Percentiles rank a stretch among this genome's conserved stretches.
phyloP scores from a whole-genome alignment of 2,888 invertebrate species.

The Drosophila austrosaltans region DNA sequence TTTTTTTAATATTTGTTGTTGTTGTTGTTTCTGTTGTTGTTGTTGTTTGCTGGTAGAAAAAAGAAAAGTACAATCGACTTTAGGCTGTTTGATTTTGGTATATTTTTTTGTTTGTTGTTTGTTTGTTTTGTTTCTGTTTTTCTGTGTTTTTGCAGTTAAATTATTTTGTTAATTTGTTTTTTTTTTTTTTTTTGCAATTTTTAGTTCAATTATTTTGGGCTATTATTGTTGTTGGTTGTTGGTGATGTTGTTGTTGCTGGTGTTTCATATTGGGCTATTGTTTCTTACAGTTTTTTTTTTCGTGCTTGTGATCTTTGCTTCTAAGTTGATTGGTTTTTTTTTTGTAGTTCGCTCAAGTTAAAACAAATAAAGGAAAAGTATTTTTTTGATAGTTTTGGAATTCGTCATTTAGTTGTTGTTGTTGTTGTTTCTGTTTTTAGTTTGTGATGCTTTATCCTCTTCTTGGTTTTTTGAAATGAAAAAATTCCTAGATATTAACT shows the following conservation, averaged over 20 bases:
- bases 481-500: slow-evolving; percentile 5
- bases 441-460: slow-evolving; percentile 2
- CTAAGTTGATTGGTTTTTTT: slow-evolving; percentile 31
- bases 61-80: slow-evolving; percentile 84
- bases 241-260: slow-evolving; percentile 39
- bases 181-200: slow-evolving; percentile 53
- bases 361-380: slow-evolving; percentile 43
- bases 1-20: slow-evolving; percentile 20
- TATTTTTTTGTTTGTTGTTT: slow-evolving; percentile 34
- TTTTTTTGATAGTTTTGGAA: slow-evolving; percentile 50
- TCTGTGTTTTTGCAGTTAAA: slow-evolving; percentile 13
- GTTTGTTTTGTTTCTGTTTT: slow-evolving; percentile 27
- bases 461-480: not conserved
- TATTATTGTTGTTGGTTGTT: slow-evolving; percentile 65
- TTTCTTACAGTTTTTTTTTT: slow-evolving; percentile 54
- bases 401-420: slow-evolving; percentile 47
- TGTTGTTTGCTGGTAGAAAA: slow-evolving; percentile 66
- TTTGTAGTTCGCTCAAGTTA: slow-evolving; percentile 61
- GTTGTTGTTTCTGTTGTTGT: slow-evolving; percentile 30
- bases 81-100: slow-evolving; percentile 83
- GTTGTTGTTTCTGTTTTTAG: slow-evolving; percentile 11
- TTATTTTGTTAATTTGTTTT: not conserved
- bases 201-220: slow-evolving; percentile 78
- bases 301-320: slow-evolving; percentile 57
- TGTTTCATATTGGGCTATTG: slow-evolving; percentile 67